Evolutionary conservation across 2,113 vertebrate species (phyloP).

Genomic region (Coreoperca whiteheadi): DNA sequence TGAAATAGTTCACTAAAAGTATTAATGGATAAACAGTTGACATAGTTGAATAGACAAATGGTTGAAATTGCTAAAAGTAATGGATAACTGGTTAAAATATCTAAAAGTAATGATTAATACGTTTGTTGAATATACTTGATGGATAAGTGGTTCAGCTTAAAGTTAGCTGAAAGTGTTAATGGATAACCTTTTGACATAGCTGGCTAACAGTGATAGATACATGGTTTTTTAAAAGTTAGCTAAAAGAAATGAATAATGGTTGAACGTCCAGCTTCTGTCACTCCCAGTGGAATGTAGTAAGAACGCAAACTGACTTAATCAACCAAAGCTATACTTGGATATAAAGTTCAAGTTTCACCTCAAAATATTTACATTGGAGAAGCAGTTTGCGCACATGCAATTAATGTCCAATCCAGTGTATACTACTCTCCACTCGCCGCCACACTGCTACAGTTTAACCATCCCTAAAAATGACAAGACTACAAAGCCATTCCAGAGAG

Average conservation of each 20-base stretch:
- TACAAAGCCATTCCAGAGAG: constrained; percentile 42
- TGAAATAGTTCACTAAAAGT: not conserved
- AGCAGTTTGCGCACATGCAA: not conserved
- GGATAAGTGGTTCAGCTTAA: not conserved
- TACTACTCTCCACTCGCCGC: not conserved
- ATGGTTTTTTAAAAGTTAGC: not conserved
- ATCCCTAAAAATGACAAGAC: constrained; percentile 43
- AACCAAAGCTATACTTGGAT: too few species aligned
- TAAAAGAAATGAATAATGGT: not conserved
- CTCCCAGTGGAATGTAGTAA: not conserved
- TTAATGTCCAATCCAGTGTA: not conserved
- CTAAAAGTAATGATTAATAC: not conserved
- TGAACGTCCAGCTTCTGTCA: not conserved
- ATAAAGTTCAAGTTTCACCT: constrained; percentile 4
- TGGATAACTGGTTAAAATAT: not conserved
- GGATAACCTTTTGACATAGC: not conserved
- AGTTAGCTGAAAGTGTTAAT: not conserved
- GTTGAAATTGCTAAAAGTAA: not conserved
- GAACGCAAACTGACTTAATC: not conserved
- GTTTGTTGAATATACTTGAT: not conserved
- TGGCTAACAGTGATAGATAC: not conserved
- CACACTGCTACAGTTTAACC: constrained; percentile 34
- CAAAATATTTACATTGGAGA: not conserved
- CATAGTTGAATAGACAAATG: too few species aligned
- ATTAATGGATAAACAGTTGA: not conserved